Evolutionary conservation across 1,140 invertebrate species (phyloP), one percentile per base, ranked within the genome.

Genomic region (Atta colombica): DNA sequence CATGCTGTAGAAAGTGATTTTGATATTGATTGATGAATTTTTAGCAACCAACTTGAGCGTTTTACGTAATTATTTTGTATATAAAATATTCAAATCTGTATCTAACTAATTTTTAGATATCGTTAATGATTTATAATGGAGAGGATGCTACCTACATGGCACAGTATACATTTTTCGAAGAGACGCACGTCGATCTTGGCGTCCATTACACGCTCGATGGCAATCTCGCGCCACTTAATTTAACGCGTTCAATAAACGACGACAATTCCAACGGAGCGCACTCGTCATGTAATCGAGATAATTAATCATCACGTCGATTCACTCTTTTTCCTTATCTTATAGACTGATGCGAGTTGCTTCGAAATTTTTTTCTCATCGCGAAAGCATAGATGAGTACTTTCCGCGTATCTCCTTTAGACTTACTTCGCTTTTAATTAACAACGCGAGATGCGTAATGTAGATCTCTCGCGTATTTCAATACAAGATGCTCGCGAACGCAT

Each of bases 171-270:
- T 77, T 72, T 87, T 88, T 85, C 63, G 58, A 65, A 51, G 65
- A 21, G 16, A 49, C 39, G 49, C 39, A 31, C 35, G 53, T 82
- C 65, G 39, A 49, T 89, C 86, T 72, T 39, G 58, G 18, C 88
- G 84, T 86, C 80, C 87, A 82, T 89, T 89, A 86, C 84, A 45
- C 51, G 87, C 45, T 21, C n/a, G 25, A 68, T 71, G 77, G 35
- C 69, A 74, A 88, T 85, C 53, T 69, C 82, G 68, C 69, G 68
- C 78, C 61, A 81, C 75, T 90, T 90, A 85, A 90, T 88, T 86
- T 69, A 86, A 88, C 75, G 71, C 35, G 71, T 65, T 90, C 87
- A 86, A 90, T 86, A 90, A 87, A 85, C 86, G 86, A 90, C 60
- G 28, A 53, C 69, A 51, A 81, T 85, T 82, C 86, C 51, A 35